Evolutionary conservation across 2,888 invertebrate genomes (phyloP).

Genomic region (Tinea pellionella): DNA sequence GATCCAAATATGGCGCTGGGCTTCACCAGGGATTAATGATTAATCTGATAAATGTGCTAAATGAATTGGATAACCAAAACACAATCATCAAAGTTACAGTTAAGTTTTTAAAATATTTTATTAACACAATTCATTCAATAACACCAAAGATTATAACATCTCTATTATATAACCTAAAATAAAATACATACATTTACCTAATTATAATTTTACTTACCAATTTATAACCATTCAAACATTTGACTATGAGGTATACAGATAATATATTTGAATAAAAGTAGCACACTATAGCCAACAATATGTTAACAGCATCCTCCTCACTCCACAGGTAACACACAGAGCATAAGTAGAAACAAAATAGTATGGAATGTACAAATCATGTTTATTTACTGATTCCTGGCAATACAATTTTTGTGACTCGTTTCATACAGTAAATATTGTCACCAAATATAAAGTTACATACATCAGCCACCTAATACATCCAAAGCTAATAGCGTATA

Average conservation of each 20-base stretch:
- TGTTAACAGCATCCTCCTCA: not conserved
- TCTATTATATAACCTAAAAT: constrained; percentile 70
- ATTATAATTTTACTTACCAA: constrained; percentile 62
- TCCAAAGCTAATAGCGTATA: constrained; percentile 45
- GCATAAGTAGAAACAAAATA: constrained; percentile 72
- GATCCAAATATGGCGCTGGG: too few relatives aligned
- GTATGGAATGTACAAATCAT: constrained; percentile 87
- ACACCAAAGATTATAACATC: constrained; percentile 72
- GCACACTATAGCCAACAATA: constrained; percentile 15
- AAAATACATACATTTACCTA: constrained; percentile 67
- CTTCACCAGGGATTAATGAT: too few relatives aligned
- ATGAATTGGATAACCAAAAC: constrained; percentile 4
- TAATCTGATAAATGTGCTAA: not conserved
- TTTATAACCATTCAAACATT: constrained; percentile 69
- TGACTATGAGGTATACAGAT: constrained; percentile 66
- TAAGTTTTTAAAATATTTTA: constrained; percentile 66
- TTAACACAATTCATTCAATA: constrained; percentile 72
- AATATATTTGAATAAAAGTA: constrained; percentile 40
- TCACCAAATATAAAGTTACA: constrained; percentile 27
- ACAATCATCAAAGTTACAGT: not conserved
- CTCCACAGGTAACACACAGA: not conserved
- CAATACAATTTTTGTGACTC: constrained; percentile 64
- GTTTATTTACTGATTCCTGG: constrained; percentile 76
- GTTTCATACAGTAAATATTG: constrained; percentile 31
- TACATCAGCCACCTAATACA: constrained; percentile 43